These are phyloP conservation scores for Gasteruption jaculator DNA, from an alignment of 2,888 invertebrate species.

Conservation along the genomic window DNA sequence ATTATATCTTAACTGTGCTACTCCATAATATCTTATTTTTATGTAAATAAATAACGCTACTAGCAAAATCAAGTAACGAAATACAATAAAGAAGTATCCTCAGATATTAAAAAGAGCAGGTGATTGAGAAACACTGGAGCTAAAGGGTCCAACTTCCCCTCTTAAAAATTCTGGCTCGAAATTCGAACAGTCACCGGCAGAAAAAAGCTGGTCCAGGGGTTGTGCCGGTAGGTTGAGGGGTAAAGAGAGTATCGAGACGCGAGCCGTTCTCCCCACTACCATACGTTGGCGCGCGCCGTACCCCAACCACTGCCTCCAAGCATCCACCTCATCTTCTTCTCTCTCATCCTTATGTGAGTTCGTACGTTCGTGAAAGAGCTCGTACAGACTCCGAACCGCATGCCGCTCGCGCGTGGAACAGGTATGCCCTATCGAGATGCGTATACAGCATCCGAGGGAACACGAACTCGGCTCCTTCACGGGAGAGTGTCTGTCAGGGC, in stretches of 20 bases:
- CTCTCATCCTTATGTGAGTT: conserved; percentile 23
- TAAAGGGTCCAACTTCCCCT: conserved; percentile 38
- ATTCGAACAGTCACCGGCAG: conserved; percentile 48
- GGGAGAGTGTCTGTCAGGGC: background rate
- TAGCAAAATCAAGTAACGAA: no score
- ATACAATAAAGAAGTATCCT: no score
- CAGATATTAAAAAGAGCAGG: no score
- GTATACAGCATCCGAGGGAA: no score
- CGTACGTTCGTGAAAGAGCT: conserved; percentile 16
- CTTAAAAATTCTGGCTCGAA: no score
- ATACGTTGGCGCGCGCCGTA: conserved; percentile 46
- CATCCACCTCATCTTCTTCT: conserved; percentile 16
- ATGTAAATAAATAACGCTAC: no score
- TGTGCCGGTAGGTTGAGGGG: conserved; percentile 17
- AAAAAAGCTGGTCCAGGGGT: conserved; percentile 40
- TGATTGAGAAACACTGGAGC: conserved; percentile 42
- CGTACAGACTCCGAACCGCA: no score
- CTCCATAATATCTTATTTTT: no score
- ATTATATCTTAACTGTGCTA: no score
- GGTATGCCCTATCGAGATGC: conserved; percentile 36
- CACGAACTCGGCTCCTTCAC: background rate
- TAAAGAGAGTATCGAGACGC: conserved; percentile 35
- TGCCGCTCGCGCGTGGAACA: conserved; percentile 35
- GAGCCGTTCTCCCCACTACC: conserved; percentile 45
- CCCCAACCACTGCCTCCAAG: conserved; percentile 30